phyloP scores from a whole-genome alignment of 2,113 vertebrate species.

The Pantherophis guttatus region DNA sequence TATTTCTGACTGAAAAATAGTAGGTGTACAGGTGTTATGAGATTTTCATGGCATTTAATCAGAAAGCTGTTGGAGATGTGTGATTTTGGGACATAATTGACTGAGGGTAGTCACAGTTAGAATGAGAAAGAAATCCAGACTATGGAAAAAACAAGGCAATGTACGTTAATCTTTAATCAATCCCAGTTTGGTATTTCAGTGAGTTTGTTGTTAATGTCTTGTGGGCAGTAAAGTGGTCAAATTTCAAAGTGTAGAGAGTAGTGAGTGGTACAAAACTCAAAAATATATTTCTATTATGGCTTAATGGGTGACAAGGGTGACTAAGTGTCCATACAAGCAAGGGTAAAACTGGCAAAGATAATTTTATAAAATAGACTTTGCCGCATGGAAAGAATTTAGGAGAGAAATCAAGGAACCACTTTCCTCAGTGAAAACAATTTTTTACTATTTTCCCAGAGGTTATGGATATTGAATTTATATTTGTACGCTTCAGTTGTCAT shows the following conservation, averaged over 20 bases:
- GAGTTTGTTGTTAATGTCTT: background rate
- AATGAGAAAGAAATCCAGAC: background rate
- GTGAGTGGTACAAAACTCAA: background rate
- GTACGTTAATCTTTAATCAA: background rate
- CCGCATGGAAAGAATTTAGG: background rate
- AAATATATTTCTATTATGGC: background rate
- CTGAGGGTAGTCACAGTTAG: background rate
- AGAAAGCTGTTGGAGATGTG: background rate
- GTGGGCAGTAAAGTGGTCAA: background rate
- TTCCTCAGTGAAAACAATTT: background rate
- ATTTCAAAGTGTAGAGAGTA: background rate
- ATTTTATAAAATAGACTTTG: background rate
- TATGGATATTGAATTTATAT: background rate
- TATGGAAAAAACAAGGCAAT: background rate
- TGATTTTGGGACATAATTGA: background rate
- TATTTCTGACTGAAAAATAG: background rate
- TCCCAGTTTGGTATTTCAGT: background rate
- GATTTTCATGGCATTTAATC: background rate
- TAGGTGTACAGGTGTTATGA: background rate
- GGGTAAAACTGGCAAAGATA: background rate
- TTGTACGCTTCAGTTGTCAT: background rate
- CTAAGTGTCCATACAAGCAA: background rate
- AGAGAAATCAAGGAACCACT: background rate
- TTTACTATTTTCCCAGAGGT: background rate
- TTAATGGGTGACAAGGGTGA: background rate